Conservation (phyloP, 2,888 invertebrate genomes). For the Cheilosia soror region DNA sequence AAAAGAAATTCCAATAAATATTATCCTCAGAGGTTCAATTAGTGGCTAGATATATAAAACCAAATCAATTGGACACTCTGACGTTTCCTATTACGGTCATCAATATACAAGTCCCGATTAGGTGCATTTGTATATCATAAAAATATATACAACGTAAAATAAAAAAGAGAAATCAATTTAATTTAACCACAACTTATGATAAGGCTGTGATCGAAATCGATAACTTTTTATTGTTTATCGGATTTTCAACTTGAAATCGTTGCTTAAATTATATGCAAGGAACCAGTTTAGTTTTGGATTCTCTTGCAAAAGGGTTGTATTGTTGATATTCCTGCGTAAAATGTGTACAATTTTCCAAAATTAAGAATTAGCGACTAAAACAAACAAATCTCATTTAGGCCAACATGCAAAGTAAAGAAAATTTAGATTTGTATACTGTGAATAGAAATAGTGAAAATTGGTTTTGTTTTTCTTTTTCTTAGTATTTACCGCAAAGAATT, state of each 20-base stretch:
- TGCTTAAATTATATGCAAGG: not conserved
- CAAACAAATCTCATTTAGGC: not conserved
- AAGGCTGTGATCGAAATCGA: slow-evolving; percentile 50
- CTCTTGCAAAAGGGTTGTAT: slow-evolving; percentile 34
- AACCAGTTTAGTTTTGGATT: slow-evolving; percentile 38
- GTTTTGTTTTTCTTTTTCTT: not conserved
- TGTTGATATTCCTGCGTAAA: slow-evolving; percentile 27
- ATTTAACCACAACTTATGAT: slow-evolving; percentile 22
- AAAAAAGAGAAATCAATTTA: slow-evolving; percentile 37
- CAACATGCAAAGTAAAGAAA: slow-evolving; percentile 48
- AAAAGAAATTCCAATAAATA: not conserved
- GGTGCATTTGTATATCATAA: slow-evolving; percentile 6
- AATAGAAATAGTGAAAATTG: not conserved
- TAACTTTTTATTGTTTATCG: slow-evolving; percentile 45
- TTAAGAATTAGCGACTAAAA: not conserved
- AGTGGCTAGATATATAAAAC: slow-evolving; percentile 12
- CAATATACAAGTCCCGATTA: slow-evolving; percentile 6
- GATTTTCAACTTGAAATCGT: slow-evolving; percentile 84
- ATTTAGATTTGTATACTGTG: not conserved
- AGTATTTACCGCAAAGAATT: slow-evolving; percentile 79
- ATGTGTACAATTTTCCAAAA: slow-evolving; percentile 35
- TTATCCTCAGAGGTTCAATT: not conserved
- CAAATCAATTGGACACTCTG: slow-evolving; percentile 14
- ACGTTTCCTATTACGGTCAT: slow-evolving; percentile 2
- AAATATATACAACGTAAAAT: slow-evolving; percentile 19